Base-by-base conservation (phyloP, 2,888 invertebrate species). In the Platycheirus albimanus region DNA sequence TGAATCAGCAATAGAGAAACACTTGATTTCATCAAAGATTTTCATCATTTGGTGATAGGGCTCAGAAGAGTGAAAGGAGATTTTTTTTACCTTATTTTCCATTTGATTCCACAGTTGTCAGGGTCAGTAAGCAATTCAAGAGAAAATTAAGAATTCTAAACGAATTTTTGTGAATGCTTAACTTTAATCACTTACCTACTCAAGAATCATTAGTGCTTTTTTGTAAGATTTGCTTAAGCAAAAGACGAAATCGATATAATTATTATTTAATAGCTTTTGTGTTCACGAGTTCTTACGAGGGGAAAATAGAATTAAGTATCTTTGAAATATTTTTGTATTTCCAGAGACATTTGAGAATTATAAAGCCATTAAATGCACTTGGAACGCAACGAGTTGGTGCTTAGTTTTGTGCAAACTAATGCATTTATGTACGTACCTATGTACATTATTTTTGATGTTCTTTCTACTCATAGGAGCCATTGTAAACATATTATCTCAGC, bases 41-140 rank as follows among this genome's bases (percentile, higher is more conserved):
- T 52, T 52, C 30, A 30, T 30, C 15, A 15, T n/a, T 52, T 51
- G 28, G 13, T 8, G 5, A 1, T 17, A 4, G 38, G 8, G 36
- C 3, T 2, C 15, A 45, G 15, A 45, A 30, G 11, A 11, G 7
- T 30, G 1, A 30, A 3, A n/a, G n/a, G n/a, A n/a, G n/a, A n/a
- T n/a, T 30, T 52, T 52, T 52, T 17, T 52, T 52, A 33, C 30
- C 51, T 52, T 51, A 51, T 30, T 30, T 51, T 51, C 24, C 10
- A 30, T 15, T 51, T 52, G 30, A 52, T 30, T 52, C 11, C 30
- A 15, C 13, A 0, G 10, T 11, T 30, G 8, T 33, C 30, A 52
- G 17, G 17, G 30, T 52, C 51, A 52, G 11, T 52, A 30, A 15
- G 51, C 30, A 17, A 30, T 52, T 52, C 15, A 0, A 3, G 11